phyloP scores from a whole-genome alignment of 2,888 invertebrate genomes.

The Drosophila cognata region DNA sequence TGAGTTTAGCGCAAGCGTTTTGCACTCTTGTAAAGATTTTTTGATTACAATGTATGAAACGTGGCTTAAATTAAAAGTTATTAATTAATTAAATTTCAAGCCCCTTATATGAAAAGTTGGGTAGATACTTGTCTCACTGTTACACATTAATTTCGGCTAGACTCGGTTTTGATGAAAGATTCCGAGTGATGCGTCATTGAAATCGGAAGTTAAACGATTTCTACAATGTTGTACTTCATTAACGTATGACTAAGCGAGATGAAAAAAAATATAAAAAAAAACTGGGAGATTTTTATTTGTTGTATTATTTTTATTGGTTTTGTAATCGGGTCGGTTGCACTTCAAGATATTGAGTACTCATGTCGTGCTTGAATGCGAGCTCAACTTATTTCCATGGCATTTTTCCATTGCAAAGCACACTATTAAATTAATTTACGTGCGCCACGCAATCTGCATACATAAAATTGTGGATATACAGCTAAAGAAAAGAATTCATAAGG shows the following conservation, averaged over 20 bases:
- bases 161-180: neutral
- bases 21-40: neutral
- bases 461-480: slow-evolving; percentile 41
- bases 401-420: slow-evolving; percentile 52
- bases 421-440: slow-evolving; percentile 78
- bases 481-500: slow-evolving; percentile 52
- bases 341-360: slow-evolving; percentile 48
- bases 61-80: neutral
- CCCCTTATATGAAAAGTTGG: neutral
- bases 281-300: neutral
- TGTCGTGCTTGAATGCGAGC: slow-evolving; percentile 30
- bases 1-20: too few species aligned
- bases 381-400: slow-evolving; percentile 37
- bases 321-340: slow-evolving; percentile 59
- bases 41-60: neutral
- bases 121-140: neutral
- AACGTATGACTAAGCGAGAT: neutral
- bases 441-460: slow-evolving; percentile 79
- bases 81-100: neutral
- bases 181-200: neutral
- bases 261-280: neutral
- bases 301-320: slow-evolving; percentile 31
- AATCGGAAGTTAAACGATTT: neutral
- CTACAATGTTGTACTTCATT: neutral
- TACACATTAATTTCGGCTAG: neutral